A percentile compares a stretch with the other conserved stretches of the same genome.
phyloP scores from a whole-genome alignment of 2,888 invertebrate genomes.

The Cynaeus angustus region DNA sequence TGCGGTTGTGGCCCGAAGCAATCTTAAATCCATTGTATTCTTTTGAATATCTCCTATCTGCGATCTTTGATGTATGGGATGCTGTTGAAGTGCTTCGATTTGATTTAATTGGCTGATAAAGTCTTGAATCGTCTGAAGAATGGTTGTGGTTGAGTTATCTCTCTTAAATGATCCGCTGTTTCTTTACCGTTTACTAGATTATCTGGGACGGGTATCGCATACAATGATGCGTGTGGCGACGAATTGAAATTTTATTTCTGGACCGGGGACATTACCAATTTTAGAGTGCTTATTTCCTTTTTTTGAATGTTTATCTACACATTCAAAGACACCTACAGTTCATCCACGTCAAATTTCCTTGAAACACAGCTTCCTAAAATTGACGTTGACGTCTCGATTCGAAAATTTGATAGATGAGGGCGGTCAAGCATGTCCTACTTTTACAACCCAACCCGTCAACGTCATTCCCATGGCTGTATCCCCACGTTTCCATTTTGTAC shows the following conservation, averaged over 20 bases:
- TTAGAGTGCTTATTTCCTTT: no score
- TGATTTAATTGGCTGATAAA: constrained; percentile 69
- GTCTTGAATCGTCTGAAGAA: constrained; percentile 59
- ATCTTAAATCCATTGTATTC: constrained; percentile 63
- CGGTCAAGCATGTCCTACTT: neutral
- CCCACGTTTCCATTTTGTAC: neutral
- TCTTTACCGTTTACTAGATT: constrained; percentile 49
- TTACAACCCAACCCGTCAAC: neutral
- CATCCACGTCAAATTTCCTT: no score
- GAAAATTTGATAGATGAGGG: neutral
- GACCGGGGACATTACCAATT: neutral
- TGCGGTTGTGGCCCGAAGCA: constrained; percentile 60
- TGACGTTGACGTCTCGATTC: neutral
- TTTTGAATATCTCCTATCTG: constrained; percentile 61
- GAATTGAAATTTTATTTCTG: constrained; percentile 33
- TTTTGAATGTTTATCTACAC: no score
- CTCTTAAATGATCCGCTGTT: constrained; percentile 56
- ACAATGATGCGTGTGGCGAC: constrained; percentile 17
- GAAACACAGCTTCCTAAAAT: neutral
- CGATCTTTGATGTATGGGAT: constrained; percentile 67
- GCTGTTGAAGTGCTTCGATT: constrained; percentile 66
- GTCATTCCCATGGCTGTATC: no score
- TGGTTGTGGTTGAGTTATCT: constrained; percentile 54
- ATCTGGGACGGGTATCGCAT: constrained; percentile 31
- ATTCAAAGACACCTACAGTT: no score